Conservation (phyloP, 2,797 vertebrate genomes). For the Arctocebus calabarensis region DNA sequence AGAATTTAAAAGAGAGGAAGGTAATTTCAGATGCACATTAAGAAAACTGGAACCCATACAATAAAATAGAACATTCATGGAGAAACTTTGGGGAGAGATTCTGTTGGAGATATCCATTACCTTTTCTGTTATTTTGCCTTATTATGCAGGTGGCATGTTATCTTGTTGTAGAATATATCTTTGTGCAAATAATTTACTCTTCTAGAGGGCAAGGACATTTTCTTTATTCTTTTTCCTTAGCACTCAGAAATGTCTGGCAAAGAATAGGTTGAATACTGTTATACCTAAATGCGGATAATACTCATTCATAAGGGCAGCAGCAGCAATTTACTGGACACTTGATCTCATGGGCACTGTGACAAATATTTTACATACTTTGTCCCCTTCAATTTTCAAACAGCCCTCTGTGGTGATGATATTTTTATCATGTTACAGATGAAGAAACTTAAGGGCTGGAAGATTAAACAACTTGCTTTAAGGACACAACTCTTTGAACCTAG, state of each 20-base stretch:
- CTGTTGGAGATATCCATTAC: background rate
- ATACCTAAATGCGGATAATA: background rate
- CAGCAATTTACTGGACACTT: background rate
- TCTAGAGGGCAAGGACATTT: background rate
- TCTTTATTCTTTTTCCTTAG: background rate
- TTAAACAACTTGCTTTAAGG: background rate
- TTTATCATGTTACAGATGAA: background rate
- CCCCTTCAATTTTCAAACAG: fast-evolving
- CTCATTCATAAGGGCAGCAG: too few relatives aligned
- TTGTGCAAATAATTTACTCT: background rate
- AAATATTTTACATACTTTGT: background rate
- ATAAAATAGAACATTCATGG: background rate
- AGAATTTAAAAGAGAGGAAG: background rate
- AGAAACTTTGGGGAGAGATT: background rate
- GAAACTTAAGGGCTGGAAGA: background rate
- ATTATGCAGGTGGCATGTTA: fast-evolving
- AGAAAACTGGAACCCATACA: background rate
- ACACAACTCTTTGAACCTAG: background rate
- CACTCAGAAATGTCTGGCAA: background rate
- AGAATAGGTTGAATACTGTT: background rate
- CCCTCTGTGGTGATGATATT: background rate
- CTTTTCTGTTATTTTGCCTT: background rate
- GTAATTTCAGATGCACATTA: background rate
- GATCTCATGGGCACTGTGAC: background rate
- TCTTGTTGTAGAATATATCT: background rate